These are phyloP conservation scores for Cephus rjabovi DNA, from an alignment of 2,888 invertebrate genomes.

Conservation along the genomic window DNA sequence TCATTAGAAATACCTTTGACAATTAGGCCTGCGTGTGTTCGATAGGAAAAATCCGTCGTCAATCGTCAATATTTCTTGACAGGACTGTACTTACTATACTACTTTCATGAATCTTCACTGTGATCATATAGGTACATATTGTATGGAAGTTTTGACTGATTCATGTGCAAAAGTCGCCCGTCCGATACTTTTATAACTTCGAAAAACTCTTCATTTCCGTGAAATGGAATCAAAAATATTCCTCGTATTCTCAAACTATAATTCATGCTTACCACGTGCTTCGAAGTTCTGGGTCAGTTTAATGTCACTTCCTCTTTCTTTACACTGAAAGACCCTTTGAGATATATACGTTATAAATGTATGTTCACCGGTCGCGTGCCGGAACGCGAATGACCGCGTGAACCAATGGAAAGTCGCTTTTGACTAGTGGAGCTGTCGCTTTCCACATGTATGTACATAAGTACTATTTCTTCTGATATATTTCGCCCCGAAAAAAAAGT, in stretches of 20 bases:
- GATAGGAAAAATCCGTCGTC: neutral
- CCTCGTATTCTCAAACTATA: neutral
- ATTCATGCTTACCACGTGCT: conserved; percentile 33
- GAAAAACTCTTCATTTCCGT: neutral
- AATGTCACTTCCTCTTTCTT: neutral
- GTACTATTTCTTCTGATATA: neutral
- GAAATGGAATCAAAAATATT: neutral
- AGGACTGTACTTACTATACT: neutral
- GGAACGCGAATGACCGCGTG: conserved; percentile 44
- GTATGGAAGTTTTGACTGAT: neutral
- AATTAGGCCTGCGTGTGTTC: neutral
- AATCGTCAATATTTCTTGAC: neutral
- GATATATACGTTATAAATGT: conserved; percentile 17
- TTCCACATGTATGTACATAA: neutral
- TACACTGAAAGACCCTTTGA: neutral
- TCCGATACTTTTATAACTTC: neutral
- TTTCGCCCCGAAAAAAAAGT: too few species aligned
- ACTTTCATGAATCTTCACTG: neutral
- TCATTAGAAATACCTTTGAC: neutral
- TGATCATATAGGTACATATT: neutral
- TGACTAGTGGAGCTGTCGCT: conserved; percentile 34
- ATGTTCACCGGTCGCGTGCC: conserved; percentile 35
- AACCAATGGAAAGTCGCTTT: conserved; percentile 50
- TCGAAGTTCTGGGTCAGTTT: conserved; percentile 8
- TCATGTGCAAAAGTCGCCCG: neutral